Base-by-base conservation (phyloP, 2,797 vertebrate species). In the Sternotherus odoratus region DNA sequence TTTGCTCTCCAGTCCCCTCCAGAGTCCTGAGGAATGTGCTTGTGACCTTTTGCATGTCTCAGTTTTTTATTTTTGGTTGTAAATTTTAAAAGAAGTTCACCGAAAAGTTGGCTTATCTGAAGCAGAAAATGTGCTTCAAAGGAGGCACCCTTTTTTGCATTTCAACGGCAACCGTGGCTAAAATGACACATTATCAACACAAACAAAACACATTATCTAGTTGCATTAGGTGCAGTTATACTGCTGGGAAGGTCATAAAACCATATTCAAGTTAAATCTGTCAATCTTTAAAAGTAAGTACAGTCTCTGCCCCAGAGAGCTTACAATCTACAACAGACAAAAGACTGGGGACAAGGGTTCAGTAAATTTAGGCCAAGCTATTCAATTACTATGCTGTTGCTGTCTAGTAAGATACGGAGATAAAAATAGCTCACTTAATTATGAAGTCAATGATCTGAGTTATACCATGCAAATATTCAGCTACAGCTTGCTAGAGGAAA, bases 141-240 rank as follows among this genome's bases (percentile, higher is more conserved):
- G n/a, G n/a, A n/a, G n/a, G n/a, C n/a, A n/a, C n/a, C n/a, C n/a
- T n/a, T n/a, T n/a, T n/a, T n/a, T n/a, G n/a, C n/a, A n/a, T n/a
- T n/a, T n/a, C n/a, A n/a, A n/a, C n/a, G n/a, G n/a, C n/a, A n/a
- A n/a, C n/a, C n/a, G n/a, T n/a, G n/a, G n/a, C n/a, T n/a, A n/a
- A n/a, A n/a, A n/a, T n/a, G n/a, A n/a, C n/a, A n/a, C n/a, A n/a
- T n/a, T n/a, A n/a, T n/a, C n/a, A n/a, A n/a, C n/a, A n/a, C n/a
- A n/a, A 88, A n/a, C 51, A 56, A 80, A 49, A 78, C 79, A 60
- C 93, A 87, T 12, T 4, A 91, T 75, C 43, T 79, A 80, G 30
- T 28, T 4, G 11, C 50, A 92, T 51, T 53, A 75, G 93, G 53
- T 16, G 91, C 50, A 88, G 4, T 21, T 63, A 77, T 24, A 63